Conservation (phyloP, 2,888 invertebrate species). For the Monopis laevigella region DNA sequence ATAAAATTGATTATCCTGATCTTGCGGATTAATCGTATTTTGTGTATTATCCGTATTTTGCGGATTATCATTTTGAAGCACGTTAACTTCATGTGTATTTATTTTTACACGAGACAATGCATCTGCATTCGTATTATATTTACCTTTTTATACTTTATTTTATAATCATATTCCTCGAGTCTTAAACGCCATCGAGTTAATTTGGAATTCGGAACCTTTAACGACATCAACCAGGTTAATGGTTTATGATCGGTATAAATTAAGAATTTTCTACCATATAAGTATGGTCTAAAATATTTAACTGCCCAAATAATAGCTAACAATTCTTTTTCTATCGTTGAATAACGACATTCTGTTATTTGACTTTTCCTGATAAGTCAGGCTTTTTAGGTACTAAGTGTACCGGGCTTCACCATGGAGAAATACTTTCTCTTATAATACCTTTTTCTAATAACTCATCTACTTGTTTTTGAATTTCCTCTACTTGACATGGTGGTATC, state of each 20-base stretch:
- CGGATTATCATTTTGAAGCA: conserved; percentile 9
- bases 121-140: conserved; percentile 24
- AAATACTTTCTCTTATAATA: conserved; percentile 13
- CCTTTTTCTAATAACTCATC: conserved; percentile 11
- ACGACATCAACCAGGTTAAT: conserved; percentile 29
- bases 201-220: conserved; percentile 34
- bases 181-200: conserved; percentile 31
- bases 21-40: conserved; percentile 8
- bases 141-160: conserved; percentile 24
- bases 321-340: conserved; percentile 31
- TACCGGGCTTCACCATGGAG: conserved; percentile 17
- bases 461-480: conserved; percentile 15
- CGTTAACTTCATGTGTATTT: too few relatives aligned
- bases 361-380: conserved; percentile 15
- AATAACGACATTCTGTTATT: conserved; percentile 23
- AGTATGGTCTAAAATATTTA: conserved; percentile 31
- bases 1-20: conserved; percentile 9
- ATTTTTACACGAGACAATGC: conserved; percentile 23
- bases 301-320: conserved; percentile 30
- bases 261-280: conserved; percentile 31
- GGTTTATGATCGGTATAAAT: conserved; percentile 38
- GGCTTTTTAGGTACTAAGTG: conserved; percentile 17
- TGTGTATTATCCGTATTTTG: background rate
- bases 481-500: background rate
- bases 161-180: conserved; percentile 24